Percentiles rank a stretch among this genome's conserved stretches.
These are phyloP conservation scores for Scortum barcoo DNA, from an alignment of 2,113 vertebrate genomes.

Conservation along the genomic window DNA sequence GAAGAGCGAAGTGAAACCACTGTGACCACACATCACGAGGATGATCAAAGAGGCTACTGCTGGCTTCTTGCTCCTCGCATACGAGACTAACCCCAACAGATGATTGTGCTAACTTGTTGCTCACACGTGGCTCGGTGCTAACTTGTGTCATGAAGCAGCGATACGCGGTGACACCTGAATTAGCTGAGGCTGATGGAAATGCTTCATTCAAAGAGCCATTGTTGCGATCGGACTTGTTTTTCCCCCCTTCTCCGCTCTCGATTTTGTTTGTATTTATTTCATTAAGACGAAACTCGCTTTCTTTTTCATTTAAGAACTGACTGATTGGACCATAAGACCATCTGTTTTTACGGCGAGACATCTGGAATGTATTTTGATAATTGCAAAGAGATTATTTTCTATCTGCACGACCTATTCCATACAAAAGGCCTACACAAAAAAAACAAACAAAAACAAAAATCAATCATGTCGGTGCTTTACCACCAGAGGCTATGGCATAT, in stretches of 20 bases:
- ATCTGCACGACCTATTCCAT: constrained; percentile 39
- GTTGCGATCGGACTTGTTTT: constrained; percentile 21
- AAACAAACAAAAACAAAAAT: constrained; percentile 39
- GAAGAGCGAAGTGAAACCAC: constrained; percentile 55
- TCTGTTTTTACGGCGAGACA: constrained; percentile 54
- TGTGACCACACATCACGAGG: constrained; percentile 62
- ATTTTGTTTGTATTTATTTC: constrained; percentile 60
- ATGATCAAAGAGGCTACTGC: constrained; percentile 61
- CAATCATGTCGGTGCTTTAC: constrained; percentile 29
- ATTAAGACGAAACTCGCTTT: constrained; percentile 27
- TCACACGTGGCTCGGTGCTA: constrained; percentile 18
- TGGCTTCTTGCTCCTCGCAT: constrained; percentile 40
- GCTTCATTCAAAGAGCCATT: constrained; percentile 1
- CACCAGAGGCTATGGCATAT: constrained; percentile 34
- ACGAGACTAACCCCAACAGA: constrained; percentile 30
- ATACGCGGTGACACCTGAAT: constrained; percentile 13
- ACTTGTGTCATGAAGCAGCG: constrained; percentile 8
- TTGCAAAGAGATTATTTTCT: constrained; percentile 59
- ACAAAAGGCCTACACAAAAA: constrained; percentile 37
- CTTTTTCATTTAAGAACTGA: constrained; percentile 34
- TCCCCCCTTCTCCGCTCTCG: fast-evolving
- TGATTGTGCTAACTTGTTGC: constrained; percentile 32
- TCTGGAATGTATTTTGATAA: constrained; percentile 64
- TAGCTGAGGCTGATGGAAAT: not conserved
- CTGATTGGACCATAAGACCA: constrained; percentile 32